A percentile compares a stretch with the other conserved stretches of the same genome.
Conservation (phyloP, 2,888 invertebrate species). For the Lamellibrachia columna region DNA sequence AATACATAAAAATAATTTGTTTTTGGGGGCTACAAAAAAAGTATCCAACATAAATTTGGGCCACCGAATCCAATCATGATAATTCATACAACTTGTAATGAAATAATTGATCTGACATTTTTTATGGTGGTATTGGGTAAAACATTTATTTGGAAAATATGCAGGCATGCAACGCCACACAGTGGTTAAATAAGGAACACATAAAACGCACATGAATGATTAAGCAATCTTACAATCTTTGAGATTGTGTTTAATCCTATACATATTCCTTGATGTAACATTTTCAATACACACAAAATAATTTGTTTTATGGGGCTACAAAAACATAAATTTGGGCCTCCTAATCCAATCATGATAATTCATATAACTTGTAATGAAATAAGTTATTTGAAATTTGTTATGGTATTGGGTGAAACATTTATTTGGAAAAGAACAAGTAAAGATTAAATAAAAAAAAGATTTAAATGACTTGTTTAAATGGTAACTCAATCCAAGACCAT, state of each 20-base stretch:
- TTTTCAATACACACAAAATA: neutral
- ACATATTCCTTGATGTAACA: neutral
- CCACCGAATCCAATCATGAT: neutral
- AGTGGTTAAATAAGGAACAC: neutral
- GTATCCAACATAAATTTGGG: neutral
- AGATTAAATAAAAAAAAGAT: neutral
- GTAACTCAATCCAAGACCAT: neutral
- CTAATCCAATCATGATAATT: neutral
- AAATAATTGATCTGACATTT: neutral
- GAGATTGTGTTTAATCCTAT: neutral
- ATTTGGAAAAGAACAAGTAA: neutral
- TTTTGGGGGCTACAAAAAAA: neutral
- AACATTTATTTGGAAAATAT: too few relatives aligned
- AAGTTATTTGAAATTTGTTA: neutral
- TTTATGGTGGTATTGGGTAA: too few relatives aligned
- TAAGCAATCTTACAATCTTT: neutral
- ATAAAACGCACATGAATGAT: slow-evolving; percentile 13
- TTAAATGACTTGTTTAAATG: neutral
- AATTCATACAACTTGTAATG: neutral
- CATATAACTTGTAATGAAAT: neutral
- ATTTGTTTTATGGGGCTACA: neutral
- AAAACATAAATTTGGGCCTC: neutral
- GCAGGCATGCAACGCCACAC: slow-evolving; percentile 18
- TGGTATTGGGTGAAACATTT: too few relatives aligned
- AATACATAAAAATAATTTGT: neutral